Evolutionary conservation across 1,140 invertebrate genomes (phyloP).

Genomic region (Ooceraea biroi): DNA sequence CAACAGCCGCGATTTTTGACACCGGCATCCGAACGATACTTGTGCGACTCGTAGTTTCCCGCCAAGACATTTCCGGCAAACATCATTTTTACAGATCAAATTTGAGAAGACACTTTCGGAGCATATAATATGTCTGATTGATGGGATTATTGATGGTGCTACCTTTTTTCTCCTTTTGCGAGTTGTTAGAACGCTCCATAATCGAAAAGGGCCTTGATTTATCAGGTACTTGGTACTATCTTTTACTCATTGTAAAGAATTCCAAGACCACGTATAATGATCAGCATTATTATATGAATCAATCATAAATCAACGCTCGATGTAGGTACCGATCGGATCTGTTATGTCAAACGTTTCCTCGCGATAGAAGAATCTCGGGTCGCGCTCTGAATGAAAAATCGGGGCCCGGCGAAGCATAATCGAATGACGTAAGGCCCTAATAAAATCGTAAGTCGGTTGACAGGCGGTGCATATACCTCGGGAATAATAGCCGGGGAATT

Average conservation of each 20-base stretch:
- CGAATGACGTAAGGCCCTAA: conserved; percentile 85
- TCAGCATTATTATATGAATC: conserved; percentile 28
- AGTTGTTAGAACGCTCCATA: neutral
- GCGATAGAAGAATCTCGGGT: neutral
- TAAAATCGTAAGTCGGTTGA: conserved; percentile 86
- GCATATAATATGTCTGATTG: neutral
- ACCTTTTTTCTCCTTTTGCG: neutral
- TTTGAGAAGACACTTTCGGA: neutral
- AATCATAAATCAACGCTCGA: conserved; percentile 37
- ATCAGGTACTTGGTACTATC: neutral
- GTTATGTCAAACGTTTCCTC: conserved; percentile 53
- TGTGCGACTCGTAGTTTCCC: conserved; percentile 18
- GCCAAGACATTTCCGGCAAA: neutral
- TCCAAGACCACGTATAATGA: neutral
- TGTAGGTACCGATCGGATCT: conserved; percentile 30
- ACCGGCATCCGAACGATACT: conserved; percentile 67
- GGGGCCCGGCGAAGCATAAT: conserved; percentile 76
- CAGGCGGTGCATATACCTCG: conserved; percentile 78
- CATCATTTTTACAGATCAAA: conserved; percentile 1
- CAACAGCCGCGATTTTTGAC: conserved; percentile 30
- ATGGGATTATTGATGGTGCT: neutral
- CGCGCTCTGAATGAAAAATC: conserved; percentile 63
- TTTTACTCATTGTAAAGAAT: neutral
- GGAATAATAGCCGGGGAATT: conserved; percentile 74
- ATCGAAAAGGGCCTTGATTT: neutral